phyloP scores from a whole-genome alignment of 2,888 invertebrate genomes.

The Cactoblastis cactorum region DNA sequence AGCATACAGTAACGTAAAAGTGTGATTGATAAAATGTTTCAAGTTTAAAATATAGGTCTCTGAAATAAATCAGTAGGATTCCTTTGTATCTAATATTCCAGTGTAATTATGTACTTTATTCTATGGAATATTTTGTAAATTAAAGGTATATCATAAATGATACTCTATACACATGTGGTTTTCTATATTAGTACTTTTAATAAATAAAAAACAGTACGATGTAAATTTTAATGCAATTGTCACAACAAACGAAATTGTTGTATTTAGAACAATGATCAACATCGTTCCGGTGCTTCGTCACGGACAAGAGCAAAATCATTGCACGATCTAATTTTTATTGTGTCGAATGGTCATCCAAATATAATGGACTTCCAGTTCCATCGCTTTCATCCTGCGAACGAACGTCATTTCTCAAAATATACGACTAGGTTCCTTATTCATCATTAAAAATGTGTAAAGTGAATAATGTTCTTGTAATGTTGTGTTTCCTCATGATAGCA shows the following conservation, averaged over 20 bases:
- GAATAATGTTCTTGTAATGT: constrained; percentile 4
- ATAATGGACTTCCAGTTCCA: constrained; percentile 43
- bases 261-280: constrained; percentile 63
- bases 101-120: background rate
- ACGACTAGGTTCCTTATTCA: background rate
- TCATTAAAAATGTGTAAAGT: background rate
- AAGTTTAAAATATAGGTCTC: background rate
- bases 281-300: constrained; percentile 62
- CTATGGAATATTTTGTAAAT: constrained; percentile 11
- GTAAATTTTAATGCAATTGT: constrained; percentile 5
- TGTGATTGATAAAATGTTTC: constrained; percentile 24
- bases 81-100: too few relatives aligned
- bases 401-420: constrained; percentile 8
- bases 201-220: constrained; percentile 1
- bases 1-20: constrained; percentile 54
- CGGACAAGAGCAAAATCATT: constrained; percentile 65
- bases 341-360: constrained; percentile 45
- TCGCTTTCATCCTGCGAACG: constrained; percentile 19
- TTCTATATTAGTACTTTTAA: constrained; percentile 2
- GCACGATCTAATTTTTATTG: constrained; percentile 59
- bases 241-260: constrained; percentile 32
- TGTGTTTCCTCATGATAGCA: constrained; percentile 19
- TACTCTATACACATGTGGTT: background rate
- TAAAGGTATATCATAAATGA: constrained; percentile 10
- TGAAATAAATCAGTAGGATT: background rate